Evolutionary conservation across 1,140 invertebrate genomes (phyloP), one percentile per base, ranked within the genome.

Genomic region (Epicauta chinensis): DNA sequence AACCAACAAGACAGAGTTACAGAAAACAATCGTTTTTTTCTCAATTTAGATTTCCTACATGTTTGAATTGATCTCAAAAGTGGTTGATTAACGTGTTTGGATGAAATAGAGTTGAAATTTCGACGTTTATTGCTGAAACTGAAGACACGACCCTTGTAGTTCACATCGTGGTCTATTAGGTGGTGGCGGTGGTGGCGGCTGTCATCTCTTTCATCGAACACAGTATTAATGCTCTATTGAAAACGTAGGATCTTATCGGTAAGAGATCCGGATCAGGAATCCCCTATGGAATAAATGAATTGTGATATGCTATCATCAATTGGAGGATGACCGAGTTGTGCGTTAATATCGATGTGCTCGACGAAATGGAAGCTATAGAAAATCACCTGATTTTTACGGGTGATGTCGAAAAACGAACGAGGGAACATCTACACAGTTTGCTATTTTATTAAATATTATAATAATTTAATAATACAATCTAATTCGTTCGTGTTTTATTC

Each of bases 241-340:
- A 52, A 52, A 52, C 29, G 50, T 12, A 9, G 50, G 42, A 52
- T 52, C 37, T 39, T 23, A 23, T 23, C 4, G 23, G 23, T 23
- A 23, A 15, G 32, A 45, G 42, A 34, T 45, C 41, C 42, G 50
- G 50, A 45, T 52, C 45, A 52, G 50, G 39, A 52, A 44, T 42
- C 42, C 40, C 40, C 38, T 23, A 16, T 34, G 39, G 50, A 42
- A 45, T 39, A 52, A 52, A 52, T 52, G 50, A 52, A 52, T 52
- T 52, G 50, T 43, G 41, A 45, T 45, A 45, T 52, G 36, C 29
- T 37, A 17, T 46, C 44, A 46, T 46, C n/a, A 46, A 46, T 46
- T 29, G 45, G 23, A 3, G 45, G 45, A 47, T 47, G 45, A 47
- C 45, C 45, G 45, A 47, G 3, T 47, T 37, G 34, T 17, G 16